Evolutionary conservation across 2,797 vertebrate genomes (phyloP).

Genomic region (Oreochromis mossambicus): DNA sequence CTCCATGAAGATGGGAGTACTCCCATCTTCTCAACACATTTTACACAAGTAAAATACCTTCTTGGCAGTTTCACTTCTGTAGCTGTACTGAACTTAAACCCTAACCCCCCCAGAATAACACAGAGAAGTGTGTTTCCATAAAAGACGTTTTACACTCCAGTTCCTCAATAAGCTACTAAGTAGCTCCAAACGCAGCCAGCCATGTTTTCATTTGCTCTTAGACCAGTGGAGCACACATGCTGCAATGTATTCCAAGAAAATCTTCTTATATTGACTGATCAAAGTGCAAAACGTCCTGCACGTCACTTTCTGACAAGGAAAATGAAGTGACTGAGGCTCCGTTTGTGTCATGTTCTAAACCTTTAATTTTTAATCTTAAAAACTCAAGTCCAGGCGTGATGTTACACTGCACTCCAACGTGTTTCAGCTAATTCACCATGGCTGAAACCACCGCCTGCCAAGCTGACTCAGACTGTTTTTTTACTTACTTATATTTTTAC

Average conservation of each 20-base stretch:
- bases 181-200: background rate
- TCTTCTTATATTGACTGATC: background rate
- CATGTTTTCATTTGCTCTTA: background rate
- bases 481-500: background rate
- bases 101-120: background rate
- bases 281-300: background rate
- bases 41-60: background rate
- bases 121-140: background rate
- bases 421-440: background rate
- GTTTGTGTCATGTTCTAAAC: background rate
- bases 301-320: background rate
- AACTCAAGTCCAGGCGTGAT: background rate
- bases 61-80: too few relatives aligned
- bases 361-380: background rate
- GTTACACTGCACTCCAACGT: rapidly evolving
- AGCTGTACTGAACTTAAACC: background rate
- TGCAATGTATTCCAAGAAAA: background rate
- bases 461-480: background rate
- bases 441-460: background rate
- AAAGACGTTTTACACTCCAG: background rate
- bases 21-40: background rate
- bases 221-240: background rate
- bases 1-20: background rate
- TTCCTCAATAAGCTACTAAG: background rate
- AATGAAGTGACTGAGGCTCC: background rate